These are phyloP conservation scores for Catonia carolina DNA, from an alignment of 2,888 invertebrate genomes.

Conservation along the genomic window DNA sequence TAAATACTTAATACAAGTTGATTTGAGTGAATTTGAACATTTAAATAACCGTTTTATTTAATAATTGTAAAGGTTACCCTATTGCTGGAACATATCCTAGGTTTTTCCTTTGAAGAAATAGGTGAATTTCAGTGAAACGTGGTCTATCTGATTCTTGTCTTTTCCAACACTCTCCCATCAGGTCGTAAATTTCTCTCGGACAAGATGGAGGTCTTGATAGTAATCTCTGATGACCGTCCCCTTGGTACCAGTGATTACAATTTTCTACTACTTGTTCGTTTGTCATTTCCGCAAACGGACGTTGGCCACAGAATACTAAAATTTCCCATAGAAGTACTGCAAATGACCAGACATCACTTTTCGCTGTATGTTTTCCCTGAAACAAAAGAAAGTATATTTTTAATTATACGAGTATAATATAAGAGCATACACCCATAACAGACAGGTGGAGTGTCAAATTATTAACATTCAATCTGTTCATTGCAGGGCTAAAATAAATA, in stretches of 20 bases:
- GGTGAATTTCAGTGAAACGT: constrained; percentile 79
- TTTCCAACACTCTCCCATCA: constrained; percentile 90
- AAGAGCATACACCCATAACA: too few relatives aligned
- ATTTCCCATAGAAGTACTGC: constrained; percentile 88
- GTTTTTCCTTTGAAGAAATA: constrained; percentile 68
- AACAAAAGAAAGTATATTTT: background rate
- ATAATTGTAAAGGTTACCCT: constrained; percentile 23
- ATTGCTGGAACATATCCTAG: constrained; percentile 54
- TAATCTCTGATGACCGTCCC: constrained; percentile 50
- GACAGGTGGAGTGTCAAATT: too few relatives aligned
- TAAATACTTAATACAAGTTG: too few relatives aligned
- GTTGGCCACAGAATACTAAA: constrained; percentile 67
- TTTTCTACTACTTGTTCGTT: constrained; percentile 77
- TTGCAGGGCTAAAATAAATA: too few relatives aligned
- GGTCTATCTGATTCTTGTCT: constrained; percentile 73
- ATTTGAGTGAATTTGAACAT: too few relatives aligned
- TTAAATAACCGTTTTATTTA: too few relatives aligned
- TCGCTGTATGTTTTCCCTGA: constrained; percentile 80
- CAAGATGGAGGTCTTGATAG: constrained; percentile 63
- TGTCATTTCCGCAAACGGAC: constrained; percentile 73
- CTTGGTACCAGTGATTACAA: constrained; percentile 60
- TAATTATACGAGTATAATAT: background rate
- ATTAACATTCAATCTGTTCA: too few relatives aligned
- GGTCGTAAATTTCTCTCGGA: constrained; percentile 81
- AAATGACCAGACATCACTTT: constrained; percentile 88